Evolutionary conservation across 2,888 invertebrate species (phyloP).

Genomic region (Smittia aterrima): DNA sequence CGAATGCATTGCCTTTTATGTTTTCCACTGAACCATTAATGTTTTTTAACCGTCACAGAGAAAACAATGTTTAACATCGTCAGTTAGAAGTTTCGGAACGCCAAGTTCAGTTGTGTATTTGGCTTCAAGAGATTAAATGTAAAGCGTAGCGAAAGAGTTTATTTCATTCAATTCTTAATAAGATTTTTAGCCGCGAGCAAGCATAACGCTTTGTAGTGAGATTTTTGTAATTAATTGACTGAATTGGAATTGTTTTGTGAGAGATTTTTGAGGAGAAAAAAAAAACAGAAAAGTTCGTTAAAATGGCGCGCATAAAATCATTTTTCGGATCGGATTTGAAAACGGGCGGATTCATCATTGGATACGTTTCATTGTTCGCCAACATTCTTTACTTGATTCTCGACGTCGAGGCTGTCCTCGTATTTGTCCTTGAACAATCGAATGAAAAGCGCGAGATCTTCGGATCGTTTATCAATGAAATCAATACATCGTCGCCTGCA

Average conservation of each 20-base stretch:
- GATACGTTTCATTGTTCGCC: conserved; percentile 18
- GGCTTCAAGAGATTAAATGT: conserved; percentile 12
- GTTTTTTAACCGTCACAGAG: conserved; percentile 39
- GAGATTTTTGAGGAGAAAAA: not conserved
- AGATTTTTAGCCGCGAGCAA: not conserved
- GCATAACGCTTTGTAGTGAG: not conserved
- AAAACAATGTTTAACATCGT: conserved; percentile 32
- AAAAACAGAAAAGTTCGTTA: conserved; percentile 15
- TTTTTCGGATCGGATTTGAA: conserved; percentile 35
- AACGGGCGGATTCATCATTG: conserved; percentile 7
- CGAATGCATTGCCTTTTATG: conserved; percentile 24
- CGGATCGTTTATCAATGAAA: conserved; percentile 26
- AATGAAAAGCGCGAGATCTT: conserved; percentile 1
- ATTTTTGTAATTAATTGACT: not conserved
- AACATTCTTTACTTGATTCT: conserved; percentile 14
- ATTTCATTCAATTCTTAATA: not conserved
- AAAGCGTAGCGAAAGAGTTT: not conserved
- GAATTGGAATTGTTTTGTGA: not conserved
- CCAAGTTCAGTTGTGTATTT: conserved; percentile 36
- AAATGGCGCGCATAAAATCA: conserved; percentile 38
- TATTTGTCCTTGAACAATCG: not conserved
- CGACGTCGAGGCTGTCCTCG: not conserved
- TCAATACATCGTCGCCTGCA: conserved; percentile 20
- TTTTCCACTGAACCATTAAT: conserved; percentile 40
- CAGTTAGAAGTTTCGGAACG: conserved; percentile 38